Conservation (phyloP, 2,797 vertebrate species). For the Sebastes miniatus region DNA sequence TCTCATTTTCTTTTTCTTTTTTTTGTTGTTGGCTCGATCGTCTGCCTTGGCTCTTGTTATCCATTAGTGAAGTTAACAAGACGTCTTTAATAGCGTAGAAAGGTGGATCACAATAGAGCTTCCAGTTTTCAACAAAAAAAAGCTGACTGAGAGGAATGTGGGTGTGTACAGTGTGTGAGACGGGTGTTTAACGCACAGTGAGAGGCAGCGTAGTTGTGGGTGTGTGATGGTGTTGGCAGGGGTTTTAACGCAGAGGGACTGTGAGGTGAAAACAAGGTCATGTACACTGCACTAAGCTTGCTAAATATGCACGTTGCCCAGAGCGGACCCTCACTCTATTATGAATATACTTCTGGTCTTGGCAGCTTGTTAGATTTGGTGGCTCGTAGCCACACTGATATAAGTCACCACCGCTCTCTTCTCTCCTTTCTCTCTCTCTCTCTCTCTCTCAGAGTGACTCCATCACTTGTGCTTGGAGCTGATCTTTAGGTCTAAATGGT, state of each 20-base stretch:
- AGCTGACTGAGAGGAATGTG: not conserved
- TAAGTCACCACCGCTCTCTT: constrained; percentile 26
- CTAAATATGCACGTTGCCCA: constrained; percentile 45
- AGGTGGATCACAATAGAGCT: constrained; percentile 1
- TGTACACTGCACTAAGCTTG: constrained; percentile 17
- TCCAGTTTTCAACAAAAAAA: not conserved
- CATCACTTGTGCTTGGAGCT: constrained; percentile 80
- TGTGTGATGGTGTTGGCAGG: constrained; percentile 74
- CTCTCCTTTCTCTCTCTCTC: not conserved
- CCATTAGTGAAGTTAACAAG: constrained; percentile 26
- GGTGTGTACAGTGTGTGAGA: not conserved
- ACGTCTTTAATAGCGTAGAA: constrained; percentile 25
- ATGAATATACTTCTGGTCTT: constrained; percentile 56
- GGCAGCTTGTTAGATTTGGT: constrained; percentile 34
- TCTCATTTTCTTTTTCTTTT: not conserved
- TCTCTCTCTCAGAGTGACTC: constrained; percentile 32
- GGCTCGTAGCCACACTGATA: constrained; percentile 36
- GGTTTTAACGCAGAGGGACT: constrained; percentile 25
- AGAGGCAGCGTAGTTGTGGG: not conserved
- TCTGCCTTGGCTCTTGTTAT: constrained; percentile 17
- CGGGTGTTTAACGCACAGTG: not conserved
- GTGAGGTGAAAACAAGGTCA: constrained; percentile 63
- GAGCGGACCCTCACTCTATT: constrained; percentile 31
- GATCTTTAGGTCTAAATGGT: constrained; percentile 87
- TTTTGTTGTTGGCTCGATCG: constrained; percentile 16